Base-by-base conservation (phyloP, 2,113 vertebrate species). In the Lophius piscatorius region DNA sequence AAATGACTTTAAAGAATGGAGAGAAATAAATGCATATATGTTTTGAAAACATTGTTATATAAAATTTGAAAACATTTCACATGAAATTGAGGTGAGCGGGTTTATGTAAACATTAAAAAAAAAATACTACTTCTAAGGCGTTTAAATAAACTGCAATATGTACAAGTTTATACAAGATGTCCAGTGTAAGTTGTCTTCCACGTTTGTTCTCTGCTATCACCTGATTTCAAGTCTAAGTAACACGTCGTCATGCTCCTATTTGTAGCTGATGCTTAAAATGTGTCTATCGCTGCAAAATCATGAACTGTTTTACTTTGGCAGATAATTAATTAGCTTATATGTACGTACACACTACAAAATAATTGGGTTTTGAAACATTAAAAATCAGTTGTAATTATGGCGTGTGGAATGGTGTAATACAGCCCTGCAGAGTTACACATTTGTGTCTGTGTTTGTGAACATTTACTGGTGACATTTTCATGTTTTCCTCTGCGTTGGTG, bases 401-500 rank as follows among this genome's bases (percentile, higher is more conserved):
- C 16, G 40, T 10, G n/a, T 23, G 14, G 22, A 24, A 8, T 22
- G n/a, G 17, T 42, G 20, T 20, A 14, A 6, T 1, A 10, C 10
- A 23, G 16, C 18, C 20, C 3, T 44, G 41, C 41, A 14, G 18
- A 31, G 29, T 10, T 10, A 10, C 29, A 23, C 20, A 18, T 50
- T 11, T 35, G 18, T 17, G n/a, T 26, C 9, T 29, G 4, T 57
- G 10, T 17, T n/a, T n/a, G n/a, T n/a, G n/a, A n/a, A n/a, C n/a
- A n/a, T n/a, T n/a, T n/a, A n/a, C n/a, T n/a, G n/a, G 14, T 4
- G 13, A 24, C 17, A 14, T 17, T 51, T 45, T 70, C 65, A 79
- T 41, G 51, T 78, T 81, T 87, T 90, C 72, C 69, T 81, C 62
- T 87, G 87, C 3, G 73, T 63, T 1, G 94, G 92, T 0, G 78